Evolutionary conservation across 2,113 vertebrate species (phyloP).

Genomic region (Nibea coibor): DNA sequence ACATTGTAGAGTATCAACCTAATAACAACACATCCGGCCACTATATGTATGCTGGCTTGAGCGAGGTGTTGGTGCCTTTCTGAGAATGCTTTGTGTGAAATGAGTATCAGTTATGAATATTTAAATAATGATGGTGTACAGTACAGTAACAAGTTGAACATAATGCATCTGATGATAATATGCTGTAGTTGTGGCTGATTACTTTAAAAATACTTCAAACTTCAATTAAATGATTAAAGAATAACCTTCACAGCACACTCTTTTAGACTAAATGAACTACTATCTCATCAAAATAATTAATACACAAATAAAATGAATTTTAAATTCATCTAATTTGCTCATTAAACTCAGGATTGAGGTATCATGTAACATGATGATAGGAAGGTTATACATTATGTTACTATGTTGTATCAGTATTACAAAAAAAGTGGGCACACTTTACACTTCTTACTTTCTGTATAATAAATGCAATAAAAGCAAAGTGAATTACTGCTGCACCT

Average conservation of each 20-base stretch:
- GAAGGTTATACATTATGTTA: neutral
- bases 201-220: neutral
- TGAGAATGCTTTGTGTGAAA: neutral
- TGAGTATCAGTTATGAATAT: neutral
- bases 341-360: slow-evolving; percentile 1
- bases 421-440: neutral
- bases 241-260: neutral
- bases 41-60: too few species aligned
- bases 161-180: neutral
- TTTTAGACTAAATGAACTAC: neutral
- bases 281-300: neutral
- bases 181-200: neutral
- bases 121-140: neutral
- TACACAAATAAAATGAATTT: neutral
- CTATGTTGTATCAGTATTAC: neutral
- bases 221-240: neutral
- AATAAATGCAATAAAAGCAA: neutral
- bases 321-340: neutral
- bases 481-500: slow-evolving; percentile 42
- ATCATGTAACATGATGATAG: slow-evolving; percentile 1
- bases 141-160: neutral
- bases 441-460: neutral
- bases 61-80: neutral
- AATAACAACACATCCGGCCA: neutral
- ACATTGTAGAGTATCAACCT: neutral